Evolutionary conservation across 2,888 invertebrate genomes (phyloP), one percentile per base, ranked within the genome.

Genomic region (Meliscaeva auricollis): DNA sequence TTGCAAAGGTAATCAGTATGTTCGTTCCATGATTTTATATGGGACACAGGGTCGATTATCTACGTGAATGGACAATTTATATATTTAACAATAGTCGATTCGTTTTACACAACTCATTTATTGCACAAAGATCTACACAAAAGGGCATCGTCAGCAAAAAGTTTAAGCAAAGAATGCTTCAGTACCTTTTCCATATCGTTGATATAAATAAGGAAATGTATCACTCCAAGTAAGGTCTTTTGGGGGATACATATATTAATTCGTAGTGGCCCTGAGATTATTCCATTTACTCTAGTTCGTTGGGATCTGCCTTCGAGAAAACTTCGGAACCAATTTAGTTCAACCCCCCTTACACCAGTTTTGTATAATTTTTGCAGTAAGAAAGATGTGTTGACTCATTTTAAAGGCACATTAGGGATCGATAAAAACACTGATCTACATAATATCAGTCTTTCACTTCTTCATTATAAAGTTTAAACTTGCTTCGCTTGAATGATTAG

Each of bases 241-340:
- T 15, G 44, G 7, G 11, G n/a, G 6, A 44, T 44, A 13, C 44
- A 3, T 13, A 44, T 44, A 38, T 38, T 38, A 2, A 38, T 7
- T 38, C 4, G 35, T 9, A 38, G 2, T 38, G 35, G 3, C 8
- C 11, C 15, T 6, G n/a, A 44, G 3, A n/a, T 3, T 6, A 15
- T n/a, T 44, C n/a, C 44, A 6, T 44, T 44, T 2, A 44, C 44
- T 44, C 4, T 15, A 3, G 44, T 44, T 13, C 13, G n/a, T n/a
- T 44, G 44, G n/a, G 44, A n/a, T 44, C 44, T 44, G 44, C 44
- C 44, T 44, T 44, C 44, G 7, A 44, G 44, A 44, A 44, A 44
- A 15, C 44, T 44, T 44, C 44, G 44, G 15, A 44, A 44, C 1
- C 15, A 44, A n/a, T 44, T 15, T 6, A n/a, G 15, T 15, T 44